Evolutionary conservation across 2,797 vertebrate species (phyloP).

Genomic region (Falco naumanni): DNA sequence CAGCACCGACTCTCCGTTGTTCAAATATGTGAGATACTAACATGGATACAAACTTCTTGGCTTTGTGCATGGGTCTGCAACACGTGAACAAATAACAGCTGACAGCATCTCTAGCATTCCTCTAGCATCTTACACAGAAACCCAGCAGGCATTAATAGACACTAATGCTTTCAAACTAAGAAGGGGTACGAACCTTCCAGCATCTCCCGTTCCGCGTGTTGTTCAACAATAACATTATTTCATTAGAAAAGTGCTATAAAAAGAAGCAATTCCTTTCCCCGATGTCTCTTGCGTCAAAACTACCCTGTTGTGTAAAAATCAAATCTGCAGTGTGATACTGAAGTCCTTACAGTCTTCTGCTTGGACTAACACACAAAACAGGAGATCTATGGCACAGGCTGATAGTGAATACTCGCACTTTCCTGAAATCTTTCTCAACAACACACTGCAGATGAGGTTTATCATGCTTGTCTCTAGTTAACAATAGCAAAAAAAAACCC

Average conservation of each 20-base stretch:
- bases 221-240: neutral
- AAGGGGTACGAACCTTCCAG: neutral
- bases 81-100: rapidly evolving
- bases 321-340: neutral
- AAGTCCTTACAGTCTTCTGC: neutral
- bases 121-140: neutral
- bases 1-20: rapidly evolving
- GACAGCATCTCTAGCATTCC: neutral
- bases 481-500: neutral
- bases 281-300: neutral
- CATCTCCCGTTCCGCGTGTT: neutral
- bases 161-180: neutral
- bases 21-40: no score
- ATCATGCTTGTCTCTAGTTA: neutral
- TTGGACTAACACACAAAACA: neutral
- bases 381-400: neutral
- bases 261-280: neutral
- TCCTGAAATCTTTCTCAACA: neutral
- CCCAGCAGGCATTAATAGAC: neutral
- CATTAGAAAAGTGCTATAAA: neutral
- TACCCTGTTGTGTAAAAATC: neutral
- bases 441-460: neutral
- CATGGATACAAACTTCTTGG: neutral
- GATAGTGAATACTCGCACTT: neutral
- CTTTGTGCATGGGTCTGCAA: neutral